Evolutionary conservation across 2,888 invertebrate species (phyloP), one percentile per base, ranked within the genome.

Genomic region (Oeneis ivallda): DNA sequence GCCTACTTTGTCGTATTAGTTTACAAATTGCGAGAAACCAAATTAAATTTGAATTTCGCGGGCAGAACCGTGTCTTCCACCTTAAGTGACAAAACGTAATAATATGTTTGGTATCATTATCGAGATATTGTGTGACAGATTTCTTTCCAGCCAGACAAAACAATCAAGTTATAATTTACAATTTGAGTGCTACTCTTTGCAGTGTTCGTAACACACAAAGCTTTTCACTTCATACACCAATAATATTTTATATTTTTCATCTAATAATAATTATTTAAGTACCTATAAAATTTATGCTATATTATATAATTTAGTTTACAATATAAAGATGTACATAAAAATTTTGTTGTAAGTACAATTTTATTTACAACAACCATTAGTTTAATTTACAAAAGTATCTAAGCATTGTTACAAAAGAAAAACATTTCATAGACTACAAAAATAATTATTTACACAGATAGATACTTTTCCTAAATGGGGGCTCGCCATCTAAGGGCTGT

Each of bases 401-500:
- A 49, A 49, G 9, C 47, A 2, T 19, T 17, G 26, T 26, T 49
- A 49, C 49, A 49, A 26, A 49, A 50, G 13, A 37, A 47, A 26
- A 47, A 5, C 1, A 26, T 50, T 0, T 13, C 26, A 63, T 62
- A 43, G 60, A 66, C 47, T 64, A 19, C 45, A 70, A 63, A n/a
- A 60, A 52, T 37, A 57, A 49, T 64, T 70, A 72, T 69, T 67
- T 68, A 68, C 65, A 37, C 50, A 43, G 62, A 81, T 84, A 86
- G 66, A 81, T 85, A 87, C 86, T 86, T 86, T 85, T 83, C 72
- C 76, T 77, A 80, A 89, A 89, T 87, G 89, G 84, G 90, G 91
- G 91, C 91, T 90, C 91, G 70, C 85, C 89, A 88, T 87, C 85
- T 79, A 64, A 64, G 75, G 85, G 81, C 85, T 71, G 71, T 77